Evolutionary conservation across 2,797 vertebrate genomes (phyloP), one percentile per base, ranked within the genome.

Genomic region (Triplophysa yarkandensis): DNA sequence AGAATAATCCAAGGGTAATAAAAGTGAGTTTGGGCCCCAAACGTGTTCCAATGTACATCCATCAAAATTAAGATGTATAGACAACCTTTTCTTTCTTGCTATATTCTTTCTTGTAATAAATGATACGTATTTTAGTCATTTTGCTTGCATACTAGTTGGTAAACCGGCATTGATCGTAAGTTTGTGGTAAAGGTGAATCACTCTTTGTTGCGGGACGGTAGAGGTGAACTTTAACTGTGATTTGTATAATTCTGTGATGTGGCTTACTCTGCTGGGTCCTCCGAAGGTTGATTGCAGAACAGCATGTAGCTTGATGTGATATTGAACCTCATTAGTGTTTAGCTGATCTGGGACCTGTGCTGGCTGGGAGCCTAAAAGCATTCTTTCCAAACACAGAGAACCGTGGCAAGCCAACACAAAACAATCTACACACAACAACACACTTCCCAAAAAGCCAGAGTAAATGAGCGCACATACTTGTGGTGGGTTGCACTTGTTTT

Each of bases 321-420:
- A 58, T 30, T 72, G 69, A 72, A 67, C 7, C 13, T 28, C 54
- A 61, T 60, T 68, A 52, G 57, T 27, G 39, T 50, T 62, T 66
- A 67, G 48, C 65, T 77, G 44, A 78, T 76, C 63, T 74, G 69
- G 67, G 71, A 73, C 50, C 74, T 64, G 57, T 71, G 66, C 21
- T 73, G 61, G 60, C 48, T 9, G 34, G 30, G 25, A 43, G 48
- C 74, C 73, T 77, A 77, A 77, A 82, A 79, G 71, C 75, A 67
- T 65, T 79, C 66, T 32, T 61, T 74, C n/a, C 77, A 72, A 70
- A 62, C 65, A 48, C 57, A 6, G 28, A 28, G 46, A 28, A 73
- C 41, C 60, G 4, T 46, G 19, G 32, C 64, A 63, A 52, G 44
- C n/a, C 19, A 28, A 23, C 7, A 13, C 34, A 72, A 63, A 41